A percentile compares a stretch with the other conserved stretches of the same genome.
phyloP scores from a whole-genome alignment of 2,113 vertebrate species.

The Mixornis gularis region DNA sequence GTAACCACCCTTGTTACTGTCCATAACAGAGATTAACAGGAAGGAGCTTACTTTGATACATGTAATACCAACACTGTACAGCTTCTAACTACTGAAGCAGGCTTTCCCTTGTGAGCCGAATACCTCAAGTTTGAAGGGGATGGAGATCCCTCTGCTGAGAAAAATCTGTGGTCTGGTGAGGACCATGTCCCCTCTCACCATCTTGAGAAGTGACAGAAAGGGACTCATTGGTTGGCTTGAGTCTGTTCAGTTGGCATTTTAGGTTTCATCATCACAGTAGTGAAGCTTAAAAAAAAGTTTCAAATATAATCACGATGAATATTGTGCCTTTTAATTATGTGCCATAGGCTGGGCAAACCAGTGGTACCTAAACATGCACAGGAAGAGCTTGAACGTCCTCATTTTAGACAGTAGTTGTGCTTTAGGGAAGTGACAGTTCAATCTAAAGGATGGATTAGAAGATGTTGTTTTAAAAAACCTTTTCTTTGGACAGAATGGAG shows the following conservation, averaged over 20 bases:
- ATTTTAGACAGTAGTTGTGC: neutral
- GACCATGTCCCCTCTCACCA: neutral
- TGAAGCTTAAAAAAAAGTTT: neutral
- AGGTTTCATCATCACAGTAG: neutral
- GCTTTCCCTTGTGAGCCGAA: neutral
- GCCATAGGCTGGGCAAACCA: neutral
- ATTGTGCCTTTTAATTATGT: neutral
- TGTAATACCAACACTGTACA: accelerated
- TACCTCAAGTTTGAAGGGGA: neutral
- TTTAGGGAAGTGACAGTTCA: neutral
- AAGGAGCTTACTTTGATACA: neutral
- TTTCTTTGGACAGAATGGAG: neutral
- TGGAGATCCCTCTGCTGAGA: neutral
- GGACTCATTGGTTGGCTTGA: neutral
- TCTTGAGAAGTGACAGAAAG: neutral
- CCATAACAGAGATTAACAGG: neutral
- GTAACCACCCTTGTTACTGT: neutral
- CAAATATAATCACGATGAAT: neutral
- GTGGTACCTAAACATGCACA: neutral
- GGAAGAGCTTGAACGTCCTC: neutral
- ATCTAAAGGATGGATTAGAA: neutral
- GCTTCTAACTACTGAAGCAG: neutral
- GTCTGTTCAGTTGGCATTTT: neutral
- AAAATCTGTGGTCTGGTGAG: accelerated
- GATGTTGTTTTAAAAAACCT: neutral